These are phyloP conservation scores for Patagioenas fasciata DNA, from an alignment of 2,113 vertebrate genomes.

Conservation along the genomic window DNA sequence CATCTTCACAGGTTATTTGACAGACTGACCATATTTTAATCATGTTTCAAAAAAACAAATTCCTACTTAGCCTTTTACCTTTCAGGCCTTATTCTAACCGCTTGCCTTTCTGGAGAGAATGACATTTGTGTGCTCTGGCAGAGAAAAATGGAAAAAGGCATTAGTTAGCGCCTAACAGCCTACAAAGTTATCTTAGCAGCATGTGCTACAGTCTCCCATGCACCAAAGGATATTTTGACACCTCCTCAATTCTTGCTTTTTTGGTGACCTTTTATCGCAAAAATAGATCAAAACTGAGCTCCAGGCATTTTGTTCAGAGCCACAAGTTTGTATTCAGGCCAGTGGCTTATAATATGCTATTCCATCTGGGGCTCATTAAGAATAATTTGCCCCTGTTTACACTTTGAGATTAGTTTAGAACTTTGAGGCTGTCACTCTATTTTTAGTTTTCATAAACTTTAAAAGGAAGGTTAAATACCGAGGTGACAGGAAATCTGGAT, in stretches of 20 bases:
- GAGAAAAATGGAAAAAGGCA: background rate
- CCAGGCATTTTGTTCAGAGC: background rate
- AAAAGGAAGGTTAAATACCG: conserved; percentile 14
- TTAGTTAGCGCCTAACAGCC: background rate
- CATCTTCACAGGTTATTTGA: background rate
- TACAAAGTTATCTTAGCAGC: background rate
- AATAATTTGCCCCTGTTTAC: conserved; percentile 23
- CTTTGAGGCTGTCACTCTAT: background rate
- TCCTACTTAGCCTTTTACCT: background rate
- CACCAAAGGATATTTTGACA: background rate
- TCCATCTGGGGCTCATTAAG: conserved; percentile 33
- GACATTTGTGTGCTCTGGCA: background rate
- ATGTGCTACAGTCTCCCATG: background rate
- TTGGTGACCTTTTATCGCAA: conserved; percentile 14
- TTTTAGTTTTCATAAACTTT: conserved; percentile 4
- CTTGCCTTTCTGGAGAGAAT: background rate
- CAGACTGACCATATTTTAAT: background rate
- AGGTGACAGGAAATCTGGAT: background rate
- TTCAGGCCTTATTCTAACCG: background rate
- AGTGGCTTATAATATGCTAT: background rate
- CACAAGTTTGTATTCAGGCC: background rate
- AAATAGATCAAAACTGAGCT: conserved; percentile 26
- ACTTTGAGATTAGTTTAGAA: background rate
- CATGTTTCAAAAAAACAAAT: background rate
- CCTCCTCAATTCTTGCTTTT: background rate